phyloP scores from a whole-genome alignment of 2,888 invertebrate genomes.

The Platycheirus albimanus region DNA sequence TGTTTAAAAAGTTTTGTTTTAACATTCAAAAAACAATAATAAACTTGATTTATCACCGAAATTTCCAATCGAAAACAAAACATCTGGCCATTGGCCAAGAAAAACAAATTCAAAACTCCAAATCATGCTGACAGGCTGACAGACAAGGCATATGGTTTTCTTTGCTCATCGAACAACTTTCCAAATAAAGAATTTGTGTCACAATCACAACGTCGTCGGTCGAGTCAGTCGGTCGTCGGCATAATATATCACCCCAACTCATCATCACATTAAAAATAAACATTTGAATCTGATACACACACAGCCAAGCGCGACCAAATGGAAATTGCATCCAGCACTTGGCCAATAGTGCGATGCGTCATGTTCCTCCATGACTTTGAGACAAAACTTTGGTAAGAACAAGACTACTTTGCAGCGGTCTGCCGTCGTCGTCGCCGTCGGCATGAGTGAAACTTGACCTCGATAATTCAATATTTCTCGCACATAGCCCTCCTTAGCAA shows the following conservation, averaged over 20 bases:
- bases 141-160: background rate
- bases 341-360: constrained; percentile 8
- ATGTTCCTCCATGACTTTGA: background rate
- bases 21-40: too few species aligned
- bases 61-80: background rate
- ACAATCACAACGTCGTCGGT: background rate
- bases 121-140: background rate
- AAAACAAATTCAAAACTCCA: background rate
- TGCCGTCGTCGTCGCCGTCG: too few species aligned
- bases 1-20: too few species aligned
- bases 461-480: constrained; percentile 27
- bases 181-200: constrained; percentile 11
- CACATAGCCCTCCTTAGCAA: constrained; percentile 43
- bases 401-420: too few species aligned
- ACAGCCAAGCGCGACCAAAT: background rate
- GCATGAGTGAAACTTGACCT: constrained; percentile 51
- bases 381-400: background rate
- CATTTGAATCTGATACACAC: constrained; percentile 1
- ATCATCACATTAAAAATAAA: constrained; percentile 14
- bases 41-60: too few species aligned
- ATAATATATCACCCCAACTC: background rate
- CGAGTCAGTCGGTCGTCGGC: too few species aligned
- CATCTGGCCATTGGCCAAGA: background rate
- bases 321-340: constrained; percentile 15
- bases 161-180: background rate